Percentiles rank a stretch among this genome's conserved stretches.
phyloP scores from a whole-genome alignment of 2,113 vertebrate species.

The Crocuta crocuta region DNA sequence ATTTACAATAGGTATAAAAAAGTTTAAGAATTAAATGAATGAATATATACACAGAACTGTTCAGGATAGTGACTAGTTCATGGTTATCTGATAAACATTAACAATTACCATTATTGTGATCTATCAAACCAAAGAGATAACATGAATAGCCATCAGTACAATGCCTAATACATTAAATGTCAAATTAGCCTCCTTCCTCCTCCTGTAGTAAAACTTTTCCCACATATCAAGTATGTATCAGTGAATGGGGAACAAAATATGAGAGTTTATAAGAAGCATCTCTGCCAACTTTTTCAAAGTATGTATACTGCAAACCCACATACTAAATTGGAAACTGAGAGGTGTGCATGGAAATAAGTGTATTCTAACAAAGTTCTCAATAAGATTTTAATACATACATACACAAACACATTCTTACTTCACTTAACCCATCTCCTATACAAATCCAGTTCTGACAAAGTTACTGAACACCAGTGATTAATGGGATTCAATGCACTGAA shows the following conservation, averaged over 20 bases:
- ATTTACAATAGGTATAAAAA: not conserved
- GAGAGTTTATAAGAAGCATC: not conserved
- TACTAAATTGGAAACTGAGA: conserved; percentile 35
- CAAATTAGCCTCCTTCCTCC: not conserved
- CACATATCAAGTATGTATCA: not conserved
- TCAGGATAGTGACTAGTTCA: not conserved
- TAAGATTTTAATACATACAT: not conserved
- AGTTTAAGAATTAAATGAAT: conserved; percentile 12
- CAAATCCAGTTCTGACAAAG: not conserved
- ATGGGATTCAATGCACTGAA: not conserved
- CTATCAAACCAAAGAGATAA: not conserved
- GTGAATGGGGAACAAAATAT: not conserved
- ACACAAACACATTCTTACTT: not conserved
- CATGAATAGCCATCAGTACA: not conserved
- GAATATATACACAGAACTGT: not conserved
- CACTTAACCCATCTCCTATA: not conserved
- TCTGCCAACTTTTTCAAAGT: not conserved
- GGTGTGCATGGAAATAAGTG: not conserved
- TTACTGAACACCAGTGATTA: not conserved
- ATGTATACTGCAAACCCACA: not conserved
- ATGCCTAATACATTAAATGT: not conserved
- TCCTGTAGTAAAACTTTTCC: conserved; percentile 1
- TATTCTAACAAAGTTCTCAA: not conserved
- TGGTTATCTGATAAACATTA: not conserved
- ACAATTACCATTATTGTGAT: not conserved